phyloP scores from a whole-genome alignment of 2,113 vertebrate species.

The Chaetodon trifascialis region DNA sequence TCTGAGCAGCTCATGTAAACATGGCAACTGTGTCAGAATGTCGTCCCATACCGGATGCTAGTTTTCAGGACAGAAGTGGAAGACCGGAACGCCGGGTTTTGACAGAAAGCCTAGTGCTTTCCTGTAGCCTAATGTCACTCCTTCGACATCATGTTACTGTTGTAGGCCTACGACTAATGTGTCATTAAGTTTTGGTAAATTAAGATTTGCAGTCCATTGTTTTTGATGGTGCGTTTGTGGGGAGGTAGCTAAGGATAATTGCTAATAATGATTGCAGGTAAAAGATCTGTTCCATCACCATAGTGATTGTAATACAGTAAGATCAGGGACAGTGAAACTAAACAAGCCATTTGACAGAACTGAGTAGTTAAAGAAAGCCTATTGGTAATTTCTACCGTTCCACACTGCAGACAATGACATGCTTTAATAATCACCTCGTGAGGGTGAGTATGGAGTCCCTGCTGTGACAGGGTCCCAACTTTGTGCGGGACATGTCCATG shows the following conservation, averaged over 20 bases:
- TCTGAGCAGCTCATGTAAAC: slow-evolving; percentile 13
- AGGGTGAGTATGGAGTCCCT: background rate
- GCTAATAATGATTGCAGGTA: background rate
- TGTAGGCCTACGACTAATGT: background rate
- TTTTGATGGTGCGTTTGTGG: background rate
- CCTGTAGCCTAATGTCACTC: background rate
- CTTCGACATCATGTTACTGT: background rate
- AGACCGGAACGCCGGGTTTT: background rate
- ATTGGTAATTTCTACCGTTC: background rate
- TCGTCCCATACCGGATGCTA: background rate
- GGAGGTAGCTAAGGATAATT: background rate
- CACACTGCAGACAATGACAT: background rate
- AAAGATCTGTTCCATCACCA: background rate
- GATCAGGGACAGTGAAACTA: background rate
- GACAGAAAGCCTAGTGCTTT: background rate
- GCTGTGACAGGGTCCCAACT: background rate
- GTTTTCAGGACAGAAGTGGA: background rate
- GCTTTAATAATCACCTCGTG: background rate
- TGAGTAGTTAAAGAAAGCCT: background rate
- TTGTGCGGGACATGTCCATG: background rate
- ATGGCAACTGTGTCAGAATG: background rate
- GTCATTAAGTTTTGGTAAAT: background rate
- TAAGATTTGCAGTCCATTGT: background rate
- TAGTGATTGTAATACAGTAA: background rate
- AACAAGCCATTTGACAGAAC: background rate